Evolutionary conservation across 2,888 invertebrate species (phyloP).

Genomic region (Chromoteleia sp.): DNA sequence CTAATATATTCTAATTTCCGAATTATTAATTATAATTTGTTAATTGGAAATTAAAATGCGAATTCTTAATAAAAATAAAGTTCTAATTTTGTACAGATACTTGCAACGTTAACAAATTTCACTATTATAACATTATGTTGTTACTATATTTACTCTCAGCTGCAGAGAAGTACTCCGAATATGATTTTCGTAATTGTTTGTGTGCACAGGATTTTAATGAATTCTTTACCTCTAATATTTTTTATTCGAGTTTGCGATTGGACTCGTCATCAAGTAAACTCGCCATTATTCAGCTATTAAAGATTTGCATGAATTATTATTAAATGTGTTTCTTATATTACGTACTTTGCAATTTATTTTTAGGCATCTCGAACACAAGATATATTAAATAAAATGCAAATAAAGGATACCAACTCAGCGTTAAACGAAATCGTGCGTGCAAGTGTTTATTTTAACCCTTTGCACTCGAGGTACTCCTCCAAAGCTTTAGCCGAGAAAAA

Average conservation of each 20-base stretch:
- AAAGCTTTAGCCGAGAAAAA: no score
- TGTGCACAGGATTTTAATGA: conserved; percentile 42
- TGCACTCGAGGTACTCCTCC: no score
- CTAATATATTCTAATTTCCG: no score
- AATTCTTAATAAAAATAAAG: conserved; percentile 1
- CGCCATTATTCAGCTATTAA: neutral
- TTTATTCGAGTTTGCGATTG: conserved; percentile 63
- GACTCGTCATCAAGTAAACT: conserved; percentile 48
- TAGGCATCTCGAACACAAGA: conserved; percentile 28
- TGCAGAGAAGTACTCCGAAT: conserved; percentile 21
- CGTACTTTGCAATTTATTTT: neutral
- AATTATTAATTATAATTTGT: no score
- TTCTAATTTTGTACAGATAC: conserved; percentile 12
- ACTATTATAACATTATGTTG: conserved; percentile 36
- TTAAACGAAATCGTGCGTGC: conserved; percentile 33
- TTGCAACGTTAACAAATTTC: conserved; percentile 48
- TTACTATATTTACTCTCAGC: conserved; percentile 53
- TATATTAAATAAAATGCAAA: conserved; percentile 38
- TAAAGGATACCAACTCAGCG: conserved; percentile 6
- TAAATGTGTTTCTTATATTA: neutral
- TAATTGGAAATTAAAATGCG: conserved; percentile 1
- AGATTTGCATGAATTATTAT: neutral
- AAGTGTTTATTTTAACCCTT: conserved; percentile 1
- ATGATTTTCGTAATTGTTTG: conserved; percentile 23
- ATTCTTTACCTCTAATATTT: conserved; percentile 34